phyloP scores from a whole-genome alignment of 2,797 vertebrate species.

The Chanos chanos region DNA sequence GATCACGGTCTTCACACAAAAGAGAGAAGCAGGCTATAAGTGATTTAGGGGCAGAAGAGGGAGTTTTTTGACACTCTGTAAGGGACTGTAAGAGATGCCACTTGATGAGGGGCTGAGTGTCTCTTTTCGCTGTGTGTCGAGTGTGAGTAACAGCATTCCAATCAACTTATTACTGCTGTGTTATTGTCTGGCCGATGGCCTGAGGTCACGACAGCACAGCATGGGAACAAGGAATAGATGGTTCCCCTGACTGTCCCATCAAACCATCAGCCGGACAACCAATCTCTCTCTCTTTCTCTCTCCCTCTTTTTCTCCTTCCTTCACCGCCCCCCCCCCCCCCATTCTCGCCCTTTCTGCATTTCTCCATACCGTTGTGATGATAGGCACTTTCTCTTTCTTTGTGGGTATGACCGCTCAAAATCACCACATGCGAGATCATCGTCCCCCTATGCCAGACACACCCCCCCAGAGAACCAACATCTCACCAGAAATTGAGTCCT shows the following conservation, averaged over 20 bases:
- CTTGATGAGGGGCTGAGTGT: constrained; percentile 36
- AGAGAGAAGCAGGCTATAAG: too few relatives aligned
- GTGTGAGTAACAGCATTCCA: constrained; percentile 56
- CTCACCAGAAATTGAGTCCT: constrained; percentile 64
- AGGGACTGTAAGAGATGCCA: too few relatives aligned
- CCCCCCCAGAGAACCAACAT: constrained; percentile 56
- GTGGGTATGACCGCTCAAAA: constrained; percentile 56
- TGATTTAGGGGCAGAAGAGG: too few relatives aligned
- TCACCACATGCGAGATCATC: constrained; percentile 63
- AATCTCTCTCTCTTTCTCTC: constrained; percentile 3
- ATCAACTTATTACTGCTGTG: constrained; percentile 53
- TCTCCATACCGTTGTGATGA: constrained; percentile 28
- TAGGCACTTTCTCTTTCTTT: constrained; percentile 33
- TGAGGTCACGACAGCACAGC: constrained; percentile 37
- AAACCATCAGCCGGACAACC: constrained; percentile 48
- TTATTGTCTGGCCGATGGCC: constrained; percentile 44
- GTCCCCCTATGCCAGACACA: constrained; percentile 56
- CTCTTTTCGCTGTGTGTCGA: constrained; percentile 57
- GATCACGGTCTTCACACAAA: too few relatives aligned
- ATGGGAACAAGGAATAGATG: constrained; percentile 45
- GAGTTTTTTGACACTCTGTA: too few relatives aligned
- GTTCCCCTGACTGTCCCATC: constrained; percentile 41
- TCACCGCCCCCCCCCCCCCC: not conserved
- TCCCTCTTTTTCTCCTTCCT: not conserved
- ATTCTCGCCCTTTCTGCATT: not conserved